Base-by-base conservation (phyloP, 1,140 invertebrate species). In the Drosophila gunungcola region DNA sequence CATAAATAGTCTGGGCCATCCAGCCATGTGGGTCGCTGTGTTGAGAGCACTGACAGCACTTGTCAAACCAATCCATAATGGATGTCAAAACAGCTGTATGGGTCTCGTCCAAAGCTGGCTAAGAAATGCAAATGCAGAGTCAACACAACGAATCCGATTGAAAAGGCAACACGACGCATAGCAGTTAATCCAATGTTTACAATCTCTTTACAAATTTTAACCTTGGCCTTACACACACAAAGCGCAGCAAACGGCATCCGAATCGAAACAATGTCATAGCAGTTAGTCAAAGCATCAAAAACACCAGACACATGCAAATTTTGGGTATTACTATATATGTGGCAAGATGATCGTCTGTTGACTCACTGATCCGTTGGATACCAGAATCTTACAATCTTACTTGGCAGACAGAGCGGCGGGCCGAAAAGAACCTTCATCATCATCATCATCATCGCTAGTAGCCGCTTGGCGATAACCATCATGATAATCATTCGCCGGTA, bases 131-230 rank as follows among this genome's bases (percentile, higher is more conserved):
- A 86, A 86, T 89, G 84, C 81, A 68, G 62, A 58, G 68, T 57
- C 68, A 70, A 70, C 68, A 70, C 70, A 41, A 25, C 65, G 51
- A 70, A 67, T 72, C 54, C 46, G 45, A 82, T 78, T 72, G 42
- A 81, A 80, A 68, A 81, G 65, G 52, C 73, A 78, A 81, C 55
- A 49, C 51, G 27, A 57, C 51, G 16, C 60, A 67, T 64, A 82
- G 70, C 80, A 82, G 69, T 65, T 76, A 78, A 88, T 84, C 84
- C 84, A 84, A 84, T 84, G 84, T 78, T 88, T 88, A 88, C 84
- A 88, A 88, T 88, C 84, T 88, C 85, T 88, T 88, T 88, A 88
- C 84, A 89, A 88, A 89, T 89, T 88, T 88, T 39, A 51, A 84
- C 83, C 83, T 89, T 88, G 83, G 83, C 83, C 83, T 86, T 86